A percentile compares a stretch with the other conserved stretches of the same genome.
phyloP scores from a whole-genome alignment of 2,888 invertebrate genomes.

The Pimpla rufipes region DNA sequence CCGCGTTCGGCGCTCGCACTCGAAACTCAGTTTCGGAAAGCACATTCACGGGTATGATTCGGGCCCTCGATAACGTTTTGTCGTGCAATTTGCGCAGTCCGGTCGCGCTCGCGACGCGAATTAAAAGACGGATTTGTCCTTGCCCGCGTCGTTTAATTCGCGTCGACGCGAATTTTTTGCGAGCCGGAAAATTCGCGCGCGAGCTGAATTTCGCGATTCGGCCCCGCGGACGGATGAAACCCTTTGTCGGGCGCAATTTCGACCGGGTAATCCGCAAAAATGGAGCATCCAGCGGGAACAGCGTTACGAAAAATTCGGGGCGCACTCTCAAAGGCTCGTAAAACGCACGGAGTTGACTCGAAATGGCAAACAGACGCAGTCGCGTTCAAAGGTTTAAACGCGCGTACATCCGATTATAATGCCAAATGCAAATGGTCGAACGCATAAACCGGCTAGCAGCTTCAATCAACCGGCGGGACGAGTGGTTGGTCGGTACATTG shows the following conservation, averaged over 20 bases:
- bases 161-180: no score
- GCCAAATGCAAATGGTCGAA: conserved; percentile 33
- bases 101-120: no score
- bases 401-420: conserved; percentile 30
- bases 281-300: neutral
- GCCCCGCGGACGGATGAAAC: no score
- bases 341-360: neutral
- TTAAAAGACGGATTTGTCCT: no score
- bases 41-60: no score
- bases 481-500: conserved; percentile 22
- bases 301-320: neutral
- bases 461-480: conserved; percentile 42
- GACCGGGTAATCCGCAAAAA: neutral
- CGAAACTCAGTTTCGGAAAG: neutral
- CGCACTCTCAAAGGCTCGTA: neutral
- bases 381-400: neutral
- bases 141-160: no score
- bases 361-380: conserved; percentile 11
- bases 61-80: no score
- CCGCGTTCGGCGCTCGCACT: neutral
- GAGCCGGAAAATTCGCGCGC: no score
- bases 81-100: no score
- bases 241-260: neutral
- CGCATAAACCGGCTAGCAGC: neutral
- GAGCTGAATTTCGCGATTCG: no score